phyloP scores from a whole-genome alignment of 2,797 vertebrate genomes.

The Lepus oiostolus region DNA sequence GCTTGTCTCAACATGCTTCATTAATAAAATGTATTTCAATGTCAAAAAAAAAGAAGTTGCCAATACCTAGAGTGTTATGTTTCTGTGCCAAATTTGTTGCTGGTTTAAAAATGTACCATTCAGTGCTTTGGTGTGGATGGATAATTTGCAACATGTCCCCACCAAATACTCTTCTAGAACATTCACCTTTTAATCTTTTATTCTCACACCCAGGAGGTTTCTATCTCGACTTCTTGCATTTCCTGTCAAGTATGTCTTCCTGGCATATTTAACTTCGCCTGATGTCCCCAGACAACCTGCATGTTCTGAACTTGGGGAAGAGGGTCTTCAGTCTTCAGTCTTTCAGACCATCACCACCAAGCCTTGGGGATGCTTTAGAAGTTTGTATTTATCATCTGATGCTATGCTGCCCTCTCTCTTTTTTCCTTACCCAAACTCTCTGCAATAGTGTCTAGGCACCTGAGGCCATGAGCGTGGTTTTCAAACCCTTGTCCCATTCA shows the following conservation, averaged over 20 bases:
- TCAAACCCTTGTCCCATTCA: not conserved
- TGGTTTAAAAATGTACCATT: not conserved
- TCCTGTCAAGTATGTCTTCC: not conserved
- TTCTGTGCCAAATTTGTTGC: not conserved
- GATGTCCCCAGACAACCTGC: accelerated
- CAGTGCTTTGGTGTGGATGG: not conserved
- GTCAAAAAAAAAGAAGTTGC: not conserved
- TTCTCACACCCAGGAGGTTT: not conserved
- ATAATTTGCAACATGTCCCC: not conserved
- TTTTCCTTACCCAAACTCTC: not conserved
- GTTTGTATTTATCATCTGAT: not conserved
- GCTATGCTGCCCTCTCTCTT: not conserved
- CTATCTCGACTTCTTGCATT: not conserved
- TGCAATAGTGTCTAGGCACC: not conserved
- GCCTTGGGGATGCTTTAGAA: not conserved
- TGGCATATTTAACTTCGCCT: not conserved
- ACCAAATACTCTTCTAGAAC: not conserved
- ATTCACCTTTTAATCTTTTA: not conserved
- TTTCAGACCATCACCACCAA: not conserved
- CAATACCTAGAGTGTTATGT: accelerated
- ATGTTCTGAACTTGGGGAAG: not conserved
- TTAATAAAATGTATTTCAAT: no score
- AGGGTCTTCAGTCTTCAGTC: not conserved
- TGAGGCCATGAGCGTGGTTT: not conserved
- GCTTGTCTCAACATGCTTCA: no score